Evolutionary conservation across 2,888 invertebrate genomes (phyloP), one percentile per base, ranked within the genome.

Genomic region (Harpalus rufipes): DNA sequence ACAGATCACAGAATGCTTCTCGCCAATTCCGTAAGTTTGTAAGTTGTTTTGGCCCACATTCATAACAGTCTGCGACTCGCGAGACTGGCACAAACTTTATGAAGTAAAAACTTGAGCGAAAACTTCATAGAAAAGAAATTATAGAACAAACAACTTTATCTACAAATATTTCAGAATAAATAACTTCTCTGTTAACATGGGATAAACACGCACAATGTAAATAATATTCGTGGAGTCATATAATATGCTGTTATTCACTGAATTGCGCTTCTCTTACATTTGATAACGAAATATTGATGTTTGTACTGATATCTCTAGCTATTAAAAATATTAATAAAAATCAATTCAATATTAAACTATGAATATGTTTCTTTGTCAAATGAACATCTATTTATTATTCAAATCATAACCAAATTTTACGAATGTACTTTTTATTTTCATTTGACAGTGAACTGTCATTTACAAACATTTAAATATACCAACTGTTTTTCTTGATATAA

Each of bases 1-100:
- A 51, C 72, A 74, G 41, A 74, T 41, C 44, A 41, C 41, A 74
- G 41, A 74, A 74, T 74, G 41, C 41, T 74, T 14, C 44, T 74
- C 72, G 72, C 72, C 72, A 74, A 74, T 74, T 74, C 41, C 44
- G 41, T 41, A 41, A 74, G 44, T 74, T 74, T 74, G 16, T 16
- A 74, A 74, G 72, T 74, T 74, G 72, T 78, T 78, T 78, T 78
- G 78, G 58, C 78, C 78, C 58, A 78, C 58, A 78, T 78, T 76
- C 21, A 76, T 18, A 76, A 39, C 44, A 63, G 76, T 76, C 39
- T 44, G 51, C n/a, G 21, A 78, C 25, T 58, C 14, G 14, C 6
- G 78, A 58, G 58, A 78, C 78, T 58, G 78, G 72, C 16, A 18
- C 58, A 78, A 78, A 78, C 78, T 78, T 78, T 78, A 78, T 78